phyloP scores from a whole-genome alignment of 2,888 invertebrate genomes.

The Galeopsomyia nigrocyanea region DNA sequence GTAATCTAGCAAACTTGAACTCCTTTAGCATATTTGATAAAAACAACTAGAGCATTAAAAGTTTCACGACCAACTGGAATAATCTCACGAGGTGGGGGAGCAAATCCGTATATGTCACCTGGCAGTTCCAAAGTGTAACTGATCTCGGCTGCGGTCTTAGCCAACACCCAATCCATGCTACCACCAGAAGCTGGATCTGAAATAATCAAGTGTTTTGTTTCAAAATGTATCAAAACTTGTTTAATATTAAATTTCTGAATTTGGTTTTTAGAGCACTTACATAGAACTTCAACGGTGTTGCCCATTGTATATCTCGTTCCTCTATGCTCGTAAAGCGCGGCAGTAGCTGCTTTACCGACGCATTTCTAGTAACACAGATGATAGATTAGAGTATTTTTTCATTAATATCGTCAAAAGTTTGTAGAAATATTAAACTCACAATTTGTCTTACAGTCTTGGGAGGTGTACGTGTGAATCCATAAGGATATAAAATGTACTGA shows the following conservation, averaged over 20 bases:
- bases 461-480: constrained; percentile 74
- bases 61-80: no score
- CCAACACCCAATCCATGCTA: constrained; percentile 77
- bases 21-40: no score
- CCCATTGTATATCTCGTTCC: constrained; percentile 42
- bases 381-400: no score
- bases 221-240: no score
- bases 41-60: no score
- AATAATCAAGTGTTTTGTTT: no score
- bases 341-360: constrained; percentile 37
- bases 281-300: constrained; percentile 46
- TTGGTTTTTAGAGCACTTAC: no score
- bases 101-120: no score
- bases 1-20: no score
- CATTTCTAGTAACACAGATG: constrained; percentile 7
- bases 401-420: no score
- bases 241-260: no score
- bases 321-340: constrained; percentile 27
- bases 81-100: no score
- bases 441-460: constrained; percentile 60
- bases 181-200: constrained; percentile 74
- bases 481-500: constrained; percentile 76
- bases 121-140: constrained; percentile 78
- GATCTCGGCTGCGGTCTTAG: constrained; percentile 73
- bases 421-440: constrained; percentile 21